Percentiles rank a stretch among this genome's conserved stretches.
These are phyloP conservation scores for Cataglyphis albicans DNA, from an alignment of 2,888 invertebrate genomes.

Conservation along the genomic window DNA sequence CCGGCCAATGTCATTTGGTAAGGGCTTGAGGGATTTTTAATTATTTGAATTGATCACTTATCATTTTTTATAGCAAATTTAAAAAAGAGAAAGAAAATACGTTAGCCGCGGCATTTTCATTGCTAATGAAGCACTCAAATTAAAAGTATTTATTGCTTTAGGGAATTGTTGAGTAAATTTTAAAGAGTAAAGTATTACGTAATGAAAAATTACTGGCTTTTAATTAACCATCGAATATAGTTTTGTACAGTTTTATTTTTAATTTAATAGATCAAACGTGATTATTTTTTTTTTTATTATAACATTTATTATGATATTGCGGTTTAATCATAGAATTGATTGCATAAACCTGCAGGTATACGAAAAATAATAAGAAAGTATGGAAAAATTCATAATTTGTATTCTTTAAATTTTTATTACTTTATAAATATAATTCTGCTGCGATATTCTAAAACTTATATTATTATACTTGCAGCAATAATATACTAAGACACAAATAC, in stretches of 20 bases:
- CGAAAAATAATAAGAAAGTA: background rate
- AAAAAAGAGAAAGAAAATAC: background rate
- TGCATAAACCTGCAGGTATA: background rate
- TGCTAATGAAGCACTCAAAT: background rate
- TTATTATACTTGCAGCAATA: too few species aligned
- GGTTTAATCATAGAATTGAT: background rate
- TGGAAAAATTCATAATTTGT: background rate
- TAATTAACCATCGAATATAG: background rate
- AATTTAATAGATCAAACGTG: background rate
- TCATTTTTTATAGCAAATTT: background rate
- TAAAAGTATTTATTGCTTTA: background rate
- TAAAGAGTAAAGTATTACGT: background rate
- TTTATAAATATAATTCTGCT: background rate
- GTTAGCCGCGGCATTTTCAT: background rate
- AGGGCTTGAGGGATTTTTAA: slow-evolving; percentile 43
- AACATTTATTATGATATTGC: slow-evolving; percentile 1
- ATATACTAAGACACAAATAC: background rate
- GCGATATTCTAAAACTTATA: background rate
- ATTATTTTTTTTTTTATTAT: background rate
- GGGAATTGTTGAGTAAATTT: background rate
- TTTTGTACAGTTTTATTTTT: background rate
- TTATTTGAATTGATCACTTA: background rate
- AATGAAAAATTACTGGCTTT: background rate
- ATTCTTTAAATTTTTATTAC: background rate
- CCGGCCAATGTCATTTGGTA: slow-evolving; percentile 9